Evolutionary conservation across 2,113 vertebrate species (phyloP), one percentile per base, ranked within the genome.

Genomic region (Verasper variegatus): DNA sequence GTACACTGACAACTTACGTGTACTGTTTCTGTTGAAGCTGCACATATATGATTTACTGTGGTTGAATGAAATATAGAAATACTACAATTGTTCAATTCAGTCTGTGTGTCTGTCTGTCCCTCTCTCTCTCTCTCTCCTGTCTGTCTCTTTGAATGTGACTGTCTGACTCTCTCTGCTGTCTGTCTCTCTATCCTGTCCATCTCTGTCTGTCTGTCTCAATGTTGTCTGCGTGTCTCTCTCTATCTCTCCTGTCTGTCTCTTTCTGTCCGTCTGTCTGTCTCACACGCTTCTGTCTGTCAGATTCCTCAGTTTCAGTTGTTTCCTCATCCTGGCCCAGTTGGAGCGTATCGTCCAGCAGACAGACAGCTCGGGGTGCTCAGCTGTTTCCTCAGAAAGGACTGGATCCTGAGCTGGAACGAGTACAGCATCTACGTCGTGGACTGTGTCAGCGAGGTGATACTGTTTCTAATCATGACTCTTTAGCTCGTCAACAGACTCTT

Each of bases 351-450:
- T 73, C 93, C 93, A 5, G 82, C 94, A 1, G 97, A 98, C 69
- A 94, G 94, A 52, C 96, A 98, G 85, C 92, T 99, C 10, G 98
- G 98, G 10, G 91, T 97, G 20, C 86, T 99, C 42, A 95, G 93
- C 0, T 98, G 97, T 58, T 99, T 98, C 88, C 94, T 95, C 37
- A 94, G 82, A 76, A 96, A 98, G 13, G 96, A 96, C 73, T 99
- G 97, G 97, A 94, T 99, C 68, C 84, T 99, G 78, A 98, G 96
- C 87, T 99, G 98, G 98, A 99, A 98, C 0, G 97, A 99, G 73
- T 97, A 99, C 81, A 97, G 97, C 65, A 90, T 99, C 80, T 98
- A 97, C 75, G 93, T 99, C 23, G 77, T 99, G 1, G 98, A 99
- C 88, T 96, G 93, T 21, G 8, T 96, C 52, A 97, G 95, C 0